Base-by-base conservation (phyloP, 2,888 invertebrate genomes). In the Harmothoe impar region DNA sequence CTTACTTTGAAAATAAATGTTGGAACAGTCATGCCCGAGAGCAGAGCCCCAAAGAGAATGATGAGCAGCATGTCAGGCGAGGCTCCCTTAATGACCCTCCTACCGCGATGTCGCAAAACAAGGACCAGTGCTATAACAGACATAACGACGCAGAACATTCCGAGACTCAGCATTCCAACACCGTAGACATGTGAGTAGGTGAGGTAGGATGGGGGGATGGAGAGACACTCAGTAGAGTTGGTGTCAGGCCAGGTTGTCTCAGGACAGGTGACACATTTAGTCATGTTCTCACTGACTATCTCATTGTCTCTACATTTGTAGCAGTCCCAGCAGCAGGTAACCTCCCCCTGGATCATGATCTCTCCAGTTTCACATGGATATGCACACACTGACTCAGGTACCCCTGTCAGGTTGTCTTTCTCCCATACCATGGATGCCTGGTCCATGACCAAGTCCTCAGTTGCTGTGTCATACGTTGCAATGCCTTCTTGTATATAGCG, bases 301-400 rank as follows among this genome's bases (percentile, higher is more conserved):
- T 88, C 88, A 31, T 88, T 88, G 31, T 88, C 31, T 5, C 88
- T 35, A 23, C 88, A 88, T 29, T 12, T 23, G 25, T 51, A 23
- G 25, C 88, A 88, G 20, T 88, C 88, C 88, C 88, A 88, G 56
- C 88, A 88, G 31, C 88, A 88, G 0, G 12, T 17, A 0, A 88
- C 54, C 31, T 88, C 88, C 12, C 88, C 88, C 31, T 88, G 54
- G 10, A 88, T 88, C 20, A 23, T 31, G 54, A 52, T 88, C 31
- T 88, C 88, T 12, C 88, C 88, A 25, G 52, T 7, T 20, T 25
- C 54, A 88, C 88, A 88, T 5, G 88, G 54, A 54, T 88, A 88
- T 0, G 29, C 20, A 29, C 88, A 88, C 31, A 88, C 88, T 12
- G 88, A 88, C 56, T 88, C 88, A 10, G 88, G 88, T 0, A 20